Percentiles rank a stretch among this genome's conserved stretches.
Evolutionary conservation across 2,888 invertebrate genomes (phyloP).

Genomic region (Catocala sponsa): DNA sequence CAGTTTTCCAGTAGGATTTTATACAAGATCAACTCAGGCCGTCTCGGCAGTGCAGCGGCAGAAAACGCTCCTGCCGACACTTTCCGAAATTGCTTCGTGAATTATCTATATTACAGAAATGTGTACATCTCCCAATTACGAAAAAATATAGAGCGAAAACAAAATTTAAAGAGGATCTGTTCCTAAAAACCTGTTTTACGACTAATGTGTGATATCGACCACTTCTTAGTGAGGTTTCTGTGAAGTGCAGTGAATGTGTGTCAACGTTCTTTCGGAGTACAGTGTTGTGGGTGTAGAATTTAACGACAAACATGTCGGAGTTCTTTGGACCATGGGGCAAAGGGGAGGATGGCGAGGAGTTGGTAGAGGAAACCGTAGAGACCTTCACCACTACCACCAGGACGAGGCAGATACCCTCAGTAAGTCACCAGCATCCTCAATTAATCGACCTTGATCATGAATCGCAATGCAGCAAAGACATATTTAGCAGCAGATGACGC

Average conservation of each 20-base stretch:
- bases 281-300: conserved; percentile 71
- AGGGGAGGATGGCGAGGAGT: conserved; percentile 59
- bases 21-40: conserved; percentile 84
- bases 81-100: conserved; percentile 47
- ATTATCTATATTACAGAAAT: conserved; percentile 56
- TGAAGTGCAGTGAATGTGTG: conserved; percentile 79
- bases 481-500: conserved; percentile 53
- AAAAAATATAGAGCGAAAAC: conserved; percentile 58
- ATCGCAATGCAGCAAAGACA: conserved; percentile 55
- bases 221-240: conserved; percentile 54
- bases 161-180: conserved; percentile 47
- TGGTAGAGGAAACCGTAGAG: conserved; percentile 74
- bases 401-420: conserved; percentile 65
- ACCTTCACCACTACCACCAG: conserved; percentile 80
- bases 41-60: conserved; percentile 75
- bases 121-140: conserved; percentile 55
- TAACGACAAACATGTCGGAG: conserved; percentile 78
- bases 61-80: conserved; percentile 48
- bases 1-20: conserved; percentile 88
- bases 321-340: conserved; percentile 82
- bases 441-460: conserved; percentile 65
- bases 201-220: conserved; percentile 53
- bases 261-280: conserved; percentile 65
- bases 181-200: conserved; percentile 30
- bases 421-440: conserved; percentile 60